A percentile compares a stretch with the other conserved stretches of the same genome.
Conservation (phyloP, 2,888 invertebrate species). For the Microctonus brassicae region DNA sequence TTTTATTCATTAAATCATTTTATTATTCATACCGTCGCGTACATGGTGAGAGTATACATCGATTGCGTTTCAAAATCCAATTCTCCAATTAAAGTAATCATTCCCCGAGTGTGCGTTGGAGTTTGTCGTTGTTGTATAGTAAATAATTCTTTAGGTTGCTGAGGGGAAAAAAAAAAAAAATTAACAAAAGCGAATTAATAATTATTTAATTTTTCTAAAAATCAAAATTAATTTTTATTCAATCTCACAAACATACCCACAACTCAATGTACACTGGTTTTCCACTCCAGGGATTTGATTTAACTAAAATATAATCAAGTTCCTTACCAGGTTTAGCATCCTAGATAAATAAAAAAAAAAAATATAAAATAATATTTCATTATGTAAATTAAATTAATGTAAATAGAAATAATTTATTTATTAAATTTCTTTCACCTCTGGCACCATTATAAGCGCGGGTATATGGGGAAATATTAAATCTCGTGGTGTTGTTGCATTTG, state of each 20-base stretch:
- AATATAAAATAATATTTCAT: not conserved
- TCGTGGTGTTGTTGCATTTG: slow-evolving; percentile 87
- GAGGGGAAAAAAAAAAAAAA: slow-evolving; percentile 33
- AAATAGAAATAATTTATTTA: not conserved
- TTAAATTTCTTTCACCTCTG: slow-evolving; percentile 75
- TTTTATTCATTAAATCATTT: not conserved
- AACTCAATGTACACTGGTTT: slow-evolving; percentile 87
- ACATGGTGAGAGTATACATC: slow-evolving; percentile 87
- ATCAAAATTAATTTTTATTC: no score
- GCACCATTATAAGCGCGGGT: slow-evolving; percentile 81
- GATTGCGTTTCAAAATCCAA: slow-evolving; percentile 91
- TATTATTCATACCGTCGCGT: slow-evolving; percentile 82
- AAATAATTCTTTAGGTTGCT: slow-evolving; percentile 74
- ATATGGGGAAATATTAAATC: slow-evolving; percentile 87
- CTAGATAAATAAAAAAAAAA: slow-evolving; percentile 70
- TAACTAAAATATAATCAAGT: slow-evolving; percentile 84
- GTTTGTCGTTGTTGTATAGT: slow-evolving; percentile 84
- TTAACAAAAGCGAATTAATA: not conserved
- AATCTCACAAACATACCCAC: slow-evolving; percentile 78
- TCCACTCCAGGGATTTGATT: slow-evolving; percentile 83
- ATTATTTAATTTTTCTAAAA: slow-evolving; percentile 10
- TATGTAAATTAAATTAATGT: not conserved
- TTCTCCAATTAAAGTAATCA: slow-evolving; percentile 81
- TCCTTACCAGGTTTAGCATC: slow-evolving; percentile 83
- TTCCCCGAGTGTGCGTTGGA: slow-evolving; percentile 83